Evolutionary conservation across 2,888 invertebrate species (phyloP), one percentile per base, ranked within the genome.

Genomic region (Pollenia angustigena): DNA sequence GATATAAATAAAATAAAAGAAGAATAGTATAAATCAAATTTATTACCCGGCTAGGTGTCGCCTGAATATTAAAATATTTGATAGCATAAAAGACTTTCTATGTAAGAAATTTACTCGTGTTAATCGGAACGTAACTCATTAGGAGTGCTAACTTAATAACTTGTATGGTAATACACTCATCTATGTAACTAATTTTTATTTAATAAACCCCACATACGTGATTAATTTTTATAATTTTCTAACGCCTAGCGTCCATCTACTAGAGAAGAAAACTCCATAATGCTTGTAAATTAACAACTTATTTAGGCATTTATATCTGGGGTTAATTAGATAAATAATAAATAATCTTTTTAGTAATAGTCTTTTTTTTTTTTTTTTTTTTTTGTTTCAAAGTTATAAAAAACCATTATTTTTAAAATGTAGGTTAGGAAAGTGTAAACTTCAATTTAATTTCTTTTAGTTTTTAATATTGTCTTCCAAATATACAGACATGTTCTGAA

Each of bases 21-120:
- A 16, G 23, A 14, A 18, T 10, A 52, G 42, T 6, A 32, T 10
- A 80, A 54, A 40, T 12, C 23, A 32, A 16, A 48, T 60, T 75
- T 75, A 75, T 75, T 40, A 50, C 16, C 6, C 68, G 75, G 58
- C 75, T 75, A 60, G 11, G 58, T 81, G 81, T 60, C 68, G 81
- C 68, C 60, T 58, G 68, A 81, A 81, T 75, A 81, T 60, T 81
- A 68, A 75, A 81, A 32, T 16, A 60, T 44, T 12, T 46, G 23
- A 56, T 56, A 72, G 56, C 42, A 54, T 58, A 68, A 79, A 79
- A 50, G 44, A 16, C 44, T 71, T 71, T 60, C 60, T 58, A n/a
- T 60, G 40, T 40, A 60, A 60, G 18, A 62, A 50, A 11, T 48
- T 16, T 48, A 60, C 50, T 74, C 46, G 58, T 62, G 40, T 18